A percentile compares a stretch with the other conserved stretches of the same genome.
Evolutionary conservation across 2,888 invertebrate genomes (phyloP).

Genomic region (Catocala nupta): DNA sequence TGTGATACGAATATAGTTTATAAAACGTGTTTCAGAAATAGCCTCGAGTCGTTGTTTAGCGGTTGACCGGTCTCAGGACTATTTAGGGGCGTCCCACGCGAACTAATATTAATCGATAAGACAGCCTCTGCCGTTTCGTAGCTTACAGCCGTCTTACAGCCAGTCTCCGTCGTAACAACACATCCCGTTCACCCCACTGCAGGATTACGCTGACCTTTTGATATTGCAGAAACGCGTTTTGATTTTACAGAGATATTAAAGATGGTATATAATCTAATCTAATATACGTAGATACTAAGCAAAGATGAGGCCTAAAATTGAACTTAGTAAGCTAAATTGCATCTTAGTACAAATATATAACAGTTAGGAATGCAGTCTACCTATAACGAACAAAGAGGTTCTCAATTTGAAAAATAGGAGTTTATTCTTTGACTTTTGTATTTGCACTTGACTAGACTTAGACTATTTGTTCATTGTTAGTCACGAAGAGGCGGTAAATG

Average conservation of each 20-base stretch:
- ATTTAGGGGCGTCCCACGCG: slow-evolving; percentile 59
- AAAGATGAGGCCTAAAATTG: too few species aligned
- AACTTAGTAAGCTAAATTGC: too few species aligned
- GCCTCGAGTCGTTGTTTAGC: slow-evolving; percentile 54
- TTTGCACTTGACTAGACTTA: too few species aligned
- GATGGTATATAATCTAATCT: not conserved
- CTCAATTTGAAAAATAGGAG: too few species aligned
- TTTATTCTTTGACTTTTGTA: too few species aligned
- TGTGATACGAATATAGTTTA: slow-evolving; percentile 19
- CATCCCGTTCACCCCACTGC: not conserved
- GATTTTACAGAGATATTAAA: not conserved
- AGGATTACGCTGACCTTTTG: not conserved
- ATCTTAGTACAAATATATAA: too few species aligned
- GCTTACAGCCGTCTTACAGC: slow-evolving; percentile 14
- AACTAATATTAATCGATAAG: slow-evolving; percentile 55
- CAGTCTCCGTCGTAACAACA: not conserved
- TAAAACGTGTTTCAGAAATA: slow-evolving; percentile 33
- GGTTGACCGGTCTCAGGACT: slow-evolving; percentile 52
- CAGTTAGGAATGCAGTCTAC: too few species aligned
- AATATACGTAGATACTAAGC: too few species aligned
- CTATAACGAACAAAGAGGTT: too few species aligned
- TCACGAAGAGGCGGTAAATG: too few species aligned
- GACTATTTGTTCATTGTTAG: too few species aligned
- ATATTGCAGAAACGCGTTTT: slow-evolving; percentile 5
- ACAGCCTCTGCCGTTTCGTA: slow-evolving; percentile 30